A percentile compares a stretch with the other conserved stretches of the same genome.
phyloP scores from a whole-genome alignment of 1,140 invertebrate species.

The Aphidius ervi region DNA sequence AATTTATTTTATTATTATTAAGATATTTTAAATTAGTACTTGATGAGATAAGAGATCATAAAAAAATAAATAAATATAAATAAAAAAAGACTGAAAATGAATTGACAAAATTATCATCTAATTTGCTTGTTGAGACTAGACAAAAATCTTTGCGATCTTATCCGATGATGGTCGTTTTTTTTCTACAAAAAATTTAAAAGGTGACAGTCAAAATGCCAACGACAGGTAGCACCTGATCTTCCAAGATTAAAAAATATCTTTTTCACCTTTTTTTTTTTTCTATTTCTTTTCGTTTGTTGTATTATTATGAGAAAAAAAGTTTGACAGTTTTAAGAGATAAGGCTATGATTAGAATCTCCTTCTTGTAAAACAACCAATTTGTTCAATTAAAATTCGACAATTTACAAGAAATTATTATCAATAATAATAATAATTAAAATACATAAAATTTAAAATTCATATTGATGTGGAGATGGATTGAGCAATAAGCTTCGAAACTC shows the following conservation, averaged over 20 bases:
- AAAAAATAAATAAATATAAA: not conserved
- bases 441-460: too few relatives aligned
- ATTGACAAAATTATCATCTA: constrained; percentile 19
- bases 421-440: too few relatives aligned
- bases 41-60: constrained; percentile 13
- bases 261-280: not conserved
- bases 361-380: constrained; percentile 13
- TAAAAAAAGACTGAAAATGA: constrained; percentile 21
- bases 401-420: too few relatives aligned
- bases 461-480: too few relatives aligned
- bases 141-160: constrained; percentile 24
- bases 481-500: too few relatives aligned
- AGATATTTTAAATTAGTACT: not conserved
- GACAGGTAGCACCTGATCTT: constrained; percentile 34
- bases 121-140: constrained; percentile 26
- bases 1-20: too few relatives aligned
- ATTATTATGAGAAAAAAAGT: too few relatives aligned
- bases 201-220: too few relatives aligned
- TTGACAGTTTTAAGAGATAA: not conserved
- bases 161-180: not conserved
- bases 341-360: constrained; percentile 40
- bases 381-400: too few relatives aligned
- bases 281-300: too few relatives aligned
- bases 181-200: too few relatives aligned
- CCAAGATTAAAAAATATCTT: constrained; percentile 24